These are phyloP conservation scores for Lampris incognitus DNA, from an alignment of 2,113 vertebrate genomes.

Conservation along the genomic window DNA sequence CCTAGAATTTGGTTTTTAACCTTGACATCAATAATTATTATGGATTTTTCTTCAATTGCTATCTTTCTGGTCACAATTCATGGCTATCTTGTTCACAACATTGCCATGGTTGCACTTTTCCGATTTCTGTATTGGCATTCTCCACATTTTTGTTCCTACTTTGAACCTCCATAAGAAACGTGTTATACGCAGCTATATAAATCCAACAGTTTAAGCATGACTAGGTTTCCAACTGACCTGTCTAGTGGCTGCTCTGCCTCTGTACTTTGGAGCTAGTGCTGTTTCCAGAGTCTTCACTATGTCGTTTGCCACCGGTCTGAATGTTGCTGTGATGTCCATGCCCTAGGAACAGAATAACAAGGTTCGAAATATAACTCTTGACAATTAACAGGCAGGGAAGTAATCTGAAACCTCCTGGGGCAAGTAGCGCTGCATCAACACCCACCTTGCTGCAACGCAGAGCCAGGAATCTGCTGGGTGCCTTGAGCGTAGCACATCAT, in stretches of 20 bases:
- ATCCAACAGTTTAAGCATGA: background rate
- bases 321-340: slow-evolving; percentile 53
- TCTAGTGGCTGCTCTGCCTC: slow-evolving; percentile 76
- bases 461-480: slow-evolving; percentile 51
- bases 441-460: slow-evolving; percentile 68
- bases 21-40: no score
- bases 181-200: background rate
- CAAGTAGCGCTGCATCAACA: no score
- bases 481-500: slow-evolving; percentile 70
- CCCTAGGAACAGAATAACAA: slow-evolving; percentile 44
- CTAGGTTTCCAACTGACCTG: slow-evolving; percentile 39
- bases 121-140: no score
- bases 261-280: slow-evolving; percentile 76
- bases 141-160: no score
- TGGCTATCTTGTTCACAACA: no score
- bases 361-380: background rate
- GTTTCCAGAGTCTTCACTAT: slow-evolving; percentile 71
- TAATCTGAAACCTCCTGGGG: background rate
- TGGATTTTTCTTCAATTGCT: no score
- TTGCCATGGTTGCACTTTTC: no score
- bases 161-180: no score
- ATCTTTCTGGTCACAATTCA: no score
- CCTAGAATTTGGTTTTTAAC: no score
- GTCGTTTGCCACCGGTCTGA: slow-evolving; percentile 75
- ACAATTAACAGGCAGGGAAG: background rate